These are phyloP conservation scores for Parauchenoglanis ngamensis DNA, from an alignment of 2,797 vertebrate genomes.

Conservation along the genomic window DNA sequence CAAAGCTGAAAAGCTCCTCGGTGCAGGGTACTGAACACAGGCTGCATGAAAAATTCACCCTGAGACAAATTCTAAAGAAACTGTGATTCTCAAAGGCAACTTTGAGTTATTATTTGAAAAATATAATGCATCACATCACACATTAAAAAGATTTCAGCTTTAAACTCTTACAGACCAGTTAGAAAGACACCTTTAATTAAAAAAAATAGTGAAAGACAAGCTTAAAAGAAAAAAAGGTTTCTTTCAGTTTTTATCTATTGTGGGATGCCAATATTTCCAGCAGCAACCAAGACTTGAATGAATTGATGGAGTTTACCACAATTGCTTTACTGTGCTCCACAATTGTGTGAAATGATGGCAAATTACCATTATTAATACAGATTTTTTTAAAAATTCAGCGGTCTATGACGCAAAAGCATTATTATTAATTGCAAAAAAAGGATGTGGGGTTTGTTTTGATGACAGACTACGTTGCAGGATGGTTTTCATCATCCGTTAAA, in stretches of 20 bases:
- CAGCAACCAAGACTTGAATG: background rate
- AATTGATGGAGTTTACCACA: background rate
- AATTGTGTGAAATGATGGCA: background rate
- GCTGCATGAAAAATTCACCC: background rate
- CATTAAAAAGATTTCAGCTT: background rate
- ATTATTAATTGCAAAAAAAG: background rate
- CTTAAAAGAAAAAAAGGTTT: background rate
- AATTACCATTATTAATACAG: background rate
- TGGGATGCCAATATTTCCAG: background rate
- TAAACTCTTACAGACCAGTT: background rate
- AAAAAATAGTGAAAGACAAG: background rate
- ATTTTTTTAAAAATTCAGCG: background rate
- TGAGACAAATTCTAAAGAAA: background rate
- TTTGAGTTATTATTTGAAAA: background rate
- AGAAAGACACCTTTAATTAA: background rate
- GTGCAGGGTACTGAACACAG: background rate
- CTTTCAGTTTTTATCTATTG: background rate
- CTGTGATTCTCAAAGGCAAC: background rate
- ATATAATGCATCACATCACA: too few species aligned
- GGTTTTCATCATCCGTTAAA: background rate
- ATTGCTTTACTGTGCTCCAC: background rate
- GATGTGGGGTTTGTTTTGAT: background rate
- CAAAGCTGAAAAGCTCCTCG: constrained; percentile 1
- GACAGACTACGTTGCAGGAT: background rate
- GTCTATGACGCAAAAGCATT: background rate